Conservation (phyloP, 2,888 invertebrate genomes). For the Lissocephala sabroskyi region DNA sequence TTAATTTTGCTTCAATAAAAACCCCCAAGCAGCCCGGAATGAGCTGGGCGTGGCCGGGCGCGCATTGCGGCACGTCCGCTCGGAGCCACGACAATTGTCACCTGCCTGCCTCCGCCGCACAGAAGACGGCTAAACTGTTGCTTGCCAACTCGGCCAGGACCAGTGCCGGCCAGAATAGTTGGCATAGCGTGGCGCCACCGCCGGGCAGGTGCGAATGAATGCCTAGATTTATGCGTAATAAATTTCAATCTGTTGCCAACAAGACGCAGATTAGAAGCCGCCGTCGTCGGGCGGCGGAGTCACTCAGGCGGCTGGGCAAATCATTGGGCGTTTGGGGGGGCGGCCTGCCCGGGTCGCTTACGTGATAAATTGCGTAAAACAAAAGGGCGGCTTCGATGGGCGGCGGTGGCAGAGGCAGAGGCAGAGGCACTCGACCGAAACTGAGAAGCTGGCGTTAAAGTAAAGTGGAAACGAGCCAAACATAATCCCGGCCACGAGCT, state of each 20-base stretch:
- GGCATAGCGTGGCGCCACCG: slow-evolving; percentile 42
- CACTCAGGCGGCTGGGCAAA: neutral
- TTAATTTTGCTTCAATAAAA: too few relatives aligned
- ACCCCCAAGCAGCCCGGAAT: neutral
- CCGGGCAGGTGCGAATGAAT: slow-evolving; percentile 60
- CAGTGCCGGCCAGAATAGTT: slow-evolving; percentile 40
- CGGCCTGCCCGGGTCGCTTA: slow-evolving; percentile 24
- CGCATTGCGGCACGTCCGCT: slow-evolving; percentile 44
- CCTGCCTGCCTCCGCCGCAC: slow-evolving; percentile 26
- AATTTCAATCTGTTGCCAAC: slow-evolving; percentile 69
- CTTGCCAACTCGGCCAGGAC: slow-evolving; percentile 3
- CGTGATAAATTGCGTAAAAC: slow-evolving; percentile 46
- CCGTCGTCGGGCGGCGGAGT: neutral
- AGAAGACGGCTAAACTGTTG: slow-evolving; percentile 34
- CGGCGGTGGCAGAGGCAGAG: slow-evolving; percentile 8
- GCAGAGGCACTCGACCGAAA: neutral
- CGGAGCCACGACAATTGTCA: slow-evolving; percentile 39
- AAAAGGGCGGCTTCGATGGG: too few relatives aligned
- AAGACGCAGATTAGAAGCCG: slow-evolving; percentile 57
- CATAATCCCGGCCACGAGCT: neutral
- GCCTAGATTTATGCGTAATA: slow-evolving; percentile 71
- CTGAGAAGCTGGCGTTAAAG: slow-evolving; percentile 2
- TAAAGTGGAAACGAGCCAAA: slow-evolving; percentile 7
- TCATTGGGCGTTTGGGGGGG: neutral
- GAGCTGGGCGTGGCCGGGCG: slow-evolving; percentile 15